phyloP scores from a whole-genome alignment of 2,888 invertebrate species.

The Coronaproctus castanopsis region DNA sequence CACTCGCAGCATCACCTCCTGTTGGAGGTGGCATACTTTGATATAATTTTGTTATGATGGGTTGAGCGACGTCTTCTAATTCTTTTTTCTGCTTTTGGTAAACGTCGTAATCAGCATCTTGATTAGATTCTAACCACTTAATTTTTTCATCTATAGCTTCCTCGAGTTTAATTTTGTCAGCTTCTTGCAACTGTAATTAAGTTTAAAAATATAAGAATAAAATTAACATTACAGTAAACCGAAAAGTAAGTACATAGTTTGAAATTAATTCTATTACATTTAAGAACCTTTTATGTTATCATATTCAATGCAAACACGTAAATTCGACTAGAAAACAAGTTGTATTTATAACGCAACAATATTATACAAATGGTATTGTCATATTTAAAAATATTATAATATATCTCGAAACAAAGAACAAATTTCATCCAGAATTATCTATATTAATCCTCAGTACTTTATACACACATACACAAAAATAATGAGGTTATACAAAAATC shows the following conservation, averaged over 20 bases:
- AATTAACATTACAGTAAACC: no score
- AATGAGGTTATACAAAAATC: background rate
- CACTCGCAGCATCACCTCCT: conserved; percentile 49
- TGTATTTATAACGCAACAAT: no score
- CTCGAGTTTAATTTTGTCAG: conserved; percentile 87
- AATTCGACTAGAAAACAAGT: no score
- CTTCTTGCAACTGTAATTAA: conserved; percentile 39
- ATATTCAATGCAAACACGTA: no score
- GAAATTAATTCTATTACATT: no score
- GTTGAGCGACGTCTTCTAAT: conserved; percentile 84
- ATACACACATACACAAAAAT: background rate
- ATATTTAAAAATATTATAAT: no score
- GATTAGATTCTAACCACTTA: conserved; percentile 93
- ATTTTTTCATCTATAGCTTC: conserved; percentile 90
- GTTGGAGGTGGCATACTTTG: conserved; percentile 57
- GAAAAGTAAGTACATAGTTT: no score
- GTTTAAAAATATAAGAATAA: no score
- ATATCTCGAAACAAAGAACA: no score
- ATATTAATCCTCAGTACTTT: background rate
- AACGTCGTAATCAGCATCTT: conserved; percentile 76
- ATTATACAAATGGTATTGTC: no score
- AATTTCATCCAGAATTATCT: background rate
- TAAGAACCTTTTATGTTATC: no score
- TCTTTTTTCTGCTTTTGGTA: conserved; percentile 90
- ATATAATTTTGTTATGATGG: conserved; percentile 91